Evolutionary conservation across 2,797 vertebrate species (phyloP).

Genomic region (Menidia menidia): DNA sequence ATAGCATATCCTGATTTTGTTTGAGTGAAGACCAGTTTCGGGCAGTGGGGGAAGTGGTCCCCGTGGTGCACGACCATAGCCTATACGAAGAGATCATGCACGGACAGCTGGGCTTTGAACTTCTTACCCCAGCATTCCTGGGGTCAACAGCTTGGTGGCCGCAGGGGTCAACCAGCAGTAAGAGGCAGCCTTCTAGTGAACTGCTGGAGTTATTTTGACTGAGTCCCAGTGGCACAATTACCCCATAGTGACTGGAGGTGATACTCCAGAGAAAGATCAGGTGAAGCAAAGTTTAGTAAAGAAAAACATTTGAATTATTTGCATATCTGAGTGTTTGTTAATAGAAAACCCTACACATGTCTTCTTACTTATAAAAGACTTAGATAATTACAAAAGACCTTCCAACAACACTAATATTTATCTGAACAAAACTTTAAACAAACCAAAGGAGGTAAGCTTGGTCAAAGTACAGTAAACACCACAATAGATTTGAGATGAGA

Average conservation of each 20-base stretch:
- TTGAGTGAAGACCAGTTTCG: conserved; percentile 61
- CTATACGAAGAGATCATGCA: conserved; percentile 71
- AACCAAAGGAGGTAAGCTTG: conserved; percentile 67
- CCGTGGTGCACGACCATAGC: conserved; percentile 57
- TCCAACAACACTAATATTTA: conserved; percentile 54
- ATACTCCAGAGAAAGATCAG: conserved; percentile 63
- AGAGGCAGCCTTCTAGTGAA: conserved; percentile 75
- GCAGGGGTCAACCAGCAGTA: conserved; percentile 73
- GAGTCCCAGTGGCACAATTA: conserved; percentile 75
- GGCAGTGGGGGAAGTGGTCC: conserved; percentile 73
- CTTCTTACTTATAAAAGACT: conserved; percentile 57
- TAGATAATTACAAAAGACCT: conserved; percentile 62
- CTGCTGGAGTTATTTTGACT: conserved; percentile 77
- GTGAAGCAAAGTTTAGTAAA: conserved; percentile 66
- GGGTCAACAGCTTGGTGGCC: conserved; percentile 81
- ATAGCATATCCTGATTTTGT: conserved; percentile 72
- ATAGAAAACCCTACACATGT: conserved; percentile 43
- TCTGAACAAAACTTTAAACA: conserved; percentile 72
- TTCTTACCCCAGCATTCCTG: conserved; percentile 76
- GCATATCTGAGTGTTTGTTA: conserved; percentile 16
- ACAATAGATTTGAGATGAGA: conserved; percentile 72
- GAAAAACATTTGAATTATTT: conserved; percentile 60
- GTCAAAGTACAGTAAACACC: conserved; percentile 70
- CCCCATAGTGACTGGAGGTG: conserved; percentile 65
- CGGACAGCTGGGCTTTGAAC: conserved; percentile 83